Evolutionary conservation across 2,888 invertebrate genomes (phyloP), one percentile per base, ranked within the genome.

Genomic region (Napeogenes sylphis): DNA sequence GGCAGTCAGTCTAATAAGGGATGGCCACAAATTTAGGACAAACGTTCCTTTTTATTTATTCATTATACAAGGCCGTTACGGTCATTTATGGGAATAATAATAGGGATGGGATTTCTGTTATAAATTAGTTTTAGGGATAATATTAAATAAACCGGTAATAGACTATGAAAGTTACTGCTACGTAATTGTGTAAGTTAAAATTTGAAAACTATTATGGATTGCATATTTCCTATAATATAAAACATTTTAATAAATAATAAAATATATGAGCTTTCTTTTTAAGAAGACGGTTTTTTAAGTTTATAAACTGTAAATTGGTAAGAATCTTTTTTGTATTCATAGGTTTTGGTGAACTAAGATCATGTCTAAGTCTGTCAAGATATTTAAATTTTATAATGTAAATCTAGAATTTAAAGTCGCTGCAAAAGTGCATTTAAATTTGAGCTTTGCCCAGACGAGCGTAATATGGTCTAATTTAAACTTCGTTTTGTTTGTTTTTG

Each of bases 351-450:
- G 42, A 42, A 3, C 10, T 10, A 10, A 6, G 10, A 51, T 30
- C 10, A 21, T 2, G 21, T 30, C 30, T 47, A 30, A 51, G 13
- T 2, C 12, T 51, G 30, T 51, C 30, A 51, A 30, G 6, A 30
- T 30, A 12, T 30, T 13, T 30, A 21, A 30, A 71, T 73, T 74
- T 73, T 68, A 73, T 72, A 71, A 70, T 66, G 59, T 62, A 55
- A 55, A 46, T 54, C 47, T 57, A 61, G 55, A 60, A 21, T 58
- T 55, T 54, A 58, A 45, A 51, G 38, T 21, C 14, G 10, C 45
- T 53, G 45, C 56, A 45, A 38, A 60, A 21, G 21, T 32, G 54
- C 3, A 35, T 3, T 47, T 47, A 47, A 47, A 54, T 45, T 42
- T 62, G 30, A 51, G 30, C 30, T 51, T 51, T 30, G 4, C 10